Evolutionary conservation across 2,797 vertebrate species (phyloP), one percentile per base, ranked within the genome.

Genomic region (Sternotherus odoratus): DNA sequence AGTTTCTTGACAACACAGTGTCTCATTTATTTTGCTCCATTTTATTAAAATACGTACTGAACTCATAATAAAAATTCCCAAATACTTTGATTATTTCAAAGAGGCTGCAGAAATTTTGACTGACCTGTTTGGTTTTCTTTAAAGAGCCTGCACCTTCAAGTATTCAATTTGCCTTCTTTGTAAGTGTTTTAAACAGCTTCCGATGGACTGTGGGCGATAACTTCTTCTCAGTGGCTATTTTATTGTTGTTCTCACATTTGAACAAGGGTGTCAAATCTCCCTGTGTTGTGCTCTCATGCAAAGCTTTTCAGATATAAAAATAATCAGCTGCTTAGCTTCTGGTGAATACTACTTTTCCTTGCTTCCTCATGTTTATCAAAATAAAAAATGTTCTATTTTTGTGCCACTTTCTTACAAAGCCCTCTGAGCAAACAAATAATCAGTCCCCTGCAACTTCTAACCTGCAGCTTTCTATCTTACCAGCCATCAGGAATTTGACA

Each of bases 241-340:
- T 79, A 66, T 91, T 84, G 43, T 82, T 92, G 87, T 84, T 89
- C 54, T 89, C 79, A 93, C 51, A 49, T 93, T 95, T 92, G 85
- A 89, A 85, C 74, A 33, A 86, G 57, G 86, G 86, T 2, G 79
- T 63, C 15, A 95, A 94, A 89, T 63, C 56, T 78, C 54, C 7
- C 9, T 87, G 79, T 79, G 17, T 49, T 90, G 12, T 79, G n/a
- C 54, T 56, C 26, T 63, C 36, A 50, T 77, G 39, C 23, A 82
- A 50, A 78, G 53, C 88, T 33, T 46, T 57, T 81, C 48, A 49
- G 48, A 66, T 36, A 74, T 88, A 49, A 43, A 82, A 66, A 81
- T 77, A 82, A 81, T 72, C 66, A 43, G 69, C 39, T 90, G 28
- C 54, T 88, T 87, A 2, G 1, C 6, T 88, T 89, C 49, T 85